Evolutionary conservation across 2,888 invertebrate genomes (phyloP).

Genomic region (Enchytraeus crypticus): DNA sequence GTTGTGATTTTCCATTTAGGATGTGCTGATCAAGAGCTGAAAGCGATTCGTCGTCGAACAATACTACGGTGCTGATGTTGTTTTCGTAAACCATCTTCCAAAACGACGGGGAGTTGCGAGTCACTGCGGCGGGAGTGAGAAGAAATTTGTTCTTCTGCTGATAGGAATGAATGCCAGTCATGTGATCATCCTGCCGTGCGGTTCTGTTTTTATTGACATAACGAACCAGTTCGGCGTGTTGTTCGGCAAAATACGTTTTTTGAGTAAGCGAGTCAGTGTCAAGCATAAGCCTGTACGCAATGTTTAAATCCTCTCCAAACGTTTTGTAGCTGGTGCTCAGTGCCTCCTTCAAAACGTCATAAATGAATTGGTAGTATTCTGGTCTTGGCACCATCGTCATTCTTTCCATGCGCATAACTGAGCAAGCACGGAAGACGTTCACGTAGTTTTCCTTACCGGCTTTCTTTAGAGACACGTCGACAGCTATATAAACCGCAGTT

Average conservation of each 20-base stretch:
- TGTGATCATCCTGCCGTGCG: background rate
- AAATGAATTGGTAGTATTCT: constrained; percentile 45
- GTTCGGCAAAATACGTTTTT: constrained; percentile 36
- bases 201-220: too few species aligned
- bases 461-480: constrained; percentile 42
- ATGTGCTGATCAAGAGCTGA: constrained; percentile 29
- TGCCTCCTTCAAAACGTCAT: constrained; percentile 43
- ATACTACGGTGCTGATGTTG: constrained; percentile 35
- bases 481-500: constrained; percentile 43
- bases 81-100: constrained; percentile 45
- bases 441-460: constrained; percentile 40
- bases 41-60: constrained; percentile 36
- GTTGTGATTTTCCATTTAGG: background rate
- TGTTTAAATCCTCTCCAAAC: constrained; percentile 34
- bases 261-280: constrained; percentile 29
- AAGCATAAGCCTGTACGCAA: constrained; percentile 30
- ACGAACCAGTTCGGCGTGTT: constrained; percentile 29
- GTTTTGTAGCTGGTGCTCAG: constrained; percentile 36
- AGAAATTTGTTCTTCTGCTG: constrained; percentile 34
- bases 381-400: constrained; percentile 41
- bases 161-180: constrained; percentile 36
- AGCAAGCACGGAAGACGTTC: constrained; percentile 38
- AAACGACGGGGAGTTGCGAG: constrained; percentile 42
- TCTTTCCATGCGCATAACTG: constrained; percentile 36
- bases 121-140: constrained; percentile 43